Evolutionary conservation across 2,888 invertebrate species (phyloP), one percentile per base, ranked within the genome.

Genomic region (Nipponacmea schrenckii): DNA sequence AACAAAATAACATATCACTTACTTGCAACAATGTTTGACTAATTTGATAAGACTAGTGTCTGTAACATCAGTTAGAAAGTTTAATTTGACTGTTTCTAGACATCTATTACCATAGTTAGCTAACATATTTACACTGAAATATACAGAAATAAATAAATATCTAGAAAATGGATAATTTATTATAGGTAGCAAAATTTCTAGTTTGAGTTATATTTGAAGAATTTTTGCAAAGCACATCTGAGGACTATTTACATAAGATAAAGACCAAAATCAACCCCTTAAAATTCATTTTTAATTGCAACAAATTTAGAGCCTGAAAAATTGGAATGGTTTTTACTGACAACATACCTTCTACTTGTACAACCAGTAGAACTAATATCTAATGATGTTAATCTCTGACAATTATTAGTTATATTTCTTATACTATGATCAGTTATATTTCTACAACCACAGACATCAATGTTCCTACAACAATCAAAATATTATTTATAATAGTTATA

Each of bases 291-390:
- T n/a, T n/a, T n/a, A n/a, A n/a, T n/a, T n/a, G n/a, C n/a, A n/a
- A n/a, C n/a, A n/a, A n/a, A n/a, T n/a, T n/a, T n/a, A n/a, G n/a
- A n/a, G n/a, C n/a, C n/a, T n/a, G n/a, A n/a, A n/a, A n/a, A n/a
- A n/a, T n/a, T n/a, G n/a, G n/a, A n/a, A n/a, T n/a, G n/a, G n/a
- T n/a, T n/a, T n/a, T n/a, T n/a, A n/a, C n/a, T 7, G 39, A 10
- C 8, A 8, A 20, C 63, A 65, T 73, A 85, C 83, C 84, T 84
- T 72, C 79, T 79, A 66, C 79, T 77, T 8, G 83, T 81, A 76
- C 85, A 85, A n/a, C 82, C 77, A n/a, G 87, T 85, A 10, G 86
- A 85, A 74, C 86, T 86, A 75, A 87, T 82, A 70, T 87, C 87
- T 24, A 87, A 77, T 69, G 80, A 77, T 63, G 81, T 76, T 27